Evolutionary conservation across 2,113 vertebrate genomes (phyloP).

Genomic region (Aplodontia rufa): DNA sequence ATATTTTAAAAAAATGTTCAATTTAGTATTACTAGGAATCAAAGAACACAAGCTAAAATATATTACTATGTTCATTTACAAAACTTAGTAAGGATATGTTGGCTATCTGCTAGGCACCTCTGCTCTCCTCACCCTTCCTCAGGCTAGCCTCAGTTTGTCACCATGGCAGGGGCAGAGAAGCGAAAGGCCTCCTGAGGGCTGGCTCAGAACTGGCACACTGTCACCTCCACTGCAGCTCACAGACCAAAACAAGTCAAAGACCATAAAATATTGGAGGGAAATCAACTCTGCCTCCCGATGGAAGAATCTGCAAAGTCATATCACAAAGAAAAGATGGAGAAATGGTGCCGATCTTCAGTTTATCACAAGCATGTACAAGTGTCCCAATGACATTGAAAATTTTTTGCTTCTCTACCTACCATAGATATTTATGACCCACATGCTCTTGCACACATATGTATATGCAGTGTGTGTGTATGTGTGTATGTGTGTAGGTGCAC

Average conservation of each 20-base stretch:
- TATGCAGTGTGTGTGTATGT: background rate
- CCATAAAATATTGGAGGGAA: background rate
- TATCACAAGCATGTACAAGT: background rate
- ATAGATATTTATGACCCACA: background rate
- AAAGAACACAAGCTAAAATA: slow-evolving; percentile 3
- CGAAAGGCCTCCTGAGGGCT: background rate
- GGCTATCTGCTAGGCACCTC: background rate
- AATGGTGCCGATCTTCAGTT: background rate
- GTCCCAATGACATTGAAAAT: background rate
- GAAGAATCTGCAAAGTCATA: background rate
- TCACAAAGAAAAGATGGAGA: background rate
- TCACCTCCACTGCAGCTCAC: background rate
- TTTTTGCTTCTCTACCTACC: background rate
- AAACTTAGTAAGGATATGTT: background rate
- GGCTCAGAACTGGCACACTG: background rate
- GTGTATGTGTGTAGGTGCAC: background rate
- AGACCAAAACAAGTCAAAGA: background rate
- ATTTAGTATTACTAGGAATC: background rate
- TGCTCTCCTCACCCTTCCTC: background rate
- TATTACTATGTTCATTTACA: background rate
- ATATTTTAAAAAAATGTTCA: too few relatives aligned
- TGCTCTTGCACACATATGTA: background rate
- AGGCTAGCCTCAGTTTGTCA: too few relatives aligned
- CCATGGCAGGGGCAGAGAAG: background rate
- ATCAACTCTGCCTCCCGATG: background rate